phyloP scores from a whole-genome alignment of 2,113 vertebrate species.

The Mandrillus leucophaeus region DNA sequence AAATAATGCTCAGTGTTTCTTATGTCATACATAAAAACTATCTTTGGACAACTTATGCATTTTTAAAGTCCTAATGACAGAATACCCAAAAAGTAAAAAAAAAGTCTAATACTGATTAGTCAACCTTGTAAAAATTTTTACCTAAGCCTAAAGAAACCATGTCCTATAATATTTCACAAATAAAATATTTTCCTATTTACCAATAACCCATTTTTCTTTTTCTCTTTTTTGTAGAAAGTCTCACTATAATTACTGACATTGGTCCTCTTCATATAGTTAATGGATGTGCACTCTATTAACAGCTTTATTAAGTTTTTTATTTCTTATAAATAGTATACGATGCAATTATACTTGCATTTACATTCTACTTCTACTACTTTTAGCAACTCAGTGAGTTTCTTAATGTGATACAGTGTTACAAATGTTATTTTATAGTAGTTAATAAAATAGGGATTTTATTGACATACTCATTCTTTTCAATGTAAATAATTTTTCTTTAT shows the following conservation, averaged over 20 bases:
- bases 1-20: background rate
- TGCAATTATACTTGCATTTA: background rate
- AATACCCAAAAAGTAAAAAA: background rate
- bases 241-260: background rate
- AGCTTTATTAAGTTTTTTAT: background rate
- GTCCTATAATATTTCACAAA: background rate
- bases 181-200: background rate
- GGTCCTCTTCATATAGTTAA: background rate
- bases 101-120: background rate
- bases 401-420: background rate
- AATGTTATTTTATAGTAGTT: background rate
- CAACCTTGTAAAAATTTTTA: background rate
- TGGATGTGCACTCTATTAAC: background rate
- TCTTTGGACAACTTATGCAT: background rate
- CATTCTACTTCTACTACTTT: constrained; percentile 7
- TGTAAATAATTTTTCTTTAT: background rate
- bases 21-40: background rate
- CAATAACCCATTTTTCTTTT: background rate
- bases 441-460: constrained; percentile 18
- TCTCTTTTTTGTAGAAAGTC: background rate
- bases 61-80: background rate
- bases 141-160: background rate
- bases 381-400: background rate
- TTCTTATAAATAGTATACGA: background rate
- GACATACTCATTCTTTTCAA: constrained; percentile 4